Evolutionary conservation across 2,113 vertebrate species (phyloP).

Genomic region (Toxotes chatareus): DNA sequence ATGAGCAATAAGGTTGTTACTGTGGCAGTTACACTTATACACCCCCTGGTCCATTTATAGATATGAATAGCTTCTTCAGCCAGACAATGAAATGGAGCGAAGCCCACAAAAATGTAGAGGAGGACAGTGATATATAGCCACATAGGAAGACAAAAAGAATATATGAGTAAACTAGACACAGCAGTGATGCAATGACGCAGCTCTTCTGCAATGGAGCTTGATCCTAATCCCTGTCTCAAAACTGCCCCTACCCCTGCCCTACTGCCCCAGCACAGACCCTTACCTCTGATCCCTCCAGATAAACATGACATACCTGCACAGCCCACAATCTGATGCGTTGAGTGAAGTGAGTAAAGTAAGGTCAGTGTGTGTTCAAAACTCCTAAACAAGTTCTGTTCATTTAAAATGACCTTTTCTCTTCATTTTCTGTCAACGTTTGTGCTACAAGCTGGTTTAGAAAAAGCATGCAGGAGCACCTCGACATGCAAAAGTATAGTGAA

Average conservation of each 20-base stretch:
- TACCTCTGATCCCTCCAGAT: background rate
- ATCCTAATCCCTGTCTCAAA: background rate
- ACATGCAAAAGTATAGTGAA: background rate
- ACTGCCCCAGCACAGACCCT: background rate
- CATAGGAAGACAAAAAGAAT: background rate
- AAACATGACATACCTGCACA: background rate
- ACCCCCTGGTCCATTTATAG: background rate
- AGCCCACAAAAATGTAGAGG: background rate
- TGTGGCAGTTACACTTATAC: constrained; percentile 12
- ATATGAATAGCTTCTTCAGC: background rate
- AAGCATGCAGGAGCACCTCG: background rate
- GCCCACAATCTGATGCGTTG: background rate
- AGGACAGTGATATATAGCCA: background rate
- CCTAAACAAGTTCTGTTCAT: background rate
- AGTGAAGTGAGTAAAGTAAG: background rate
- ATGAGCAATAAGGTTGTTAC: background rate
- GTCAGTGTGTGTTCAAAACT: background rate
- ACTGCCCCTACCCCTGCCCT: background rate
- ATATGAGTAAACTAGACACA: background rate
- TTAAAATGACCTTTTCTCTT: background rate
- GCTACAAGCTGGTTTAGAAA: background rate
- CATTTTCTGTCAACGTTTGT: background rate
- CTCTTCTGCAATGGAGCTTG: background rate
- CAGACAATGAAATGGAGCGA: background rate
- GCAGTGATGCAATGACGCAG: background rate